Evolutionary conservation across 2,888 invertebrate genomes (phyloP), one percentile per base, ranked within the genome.

Genomic region (Reticulitermes lucifugus): DNA sequence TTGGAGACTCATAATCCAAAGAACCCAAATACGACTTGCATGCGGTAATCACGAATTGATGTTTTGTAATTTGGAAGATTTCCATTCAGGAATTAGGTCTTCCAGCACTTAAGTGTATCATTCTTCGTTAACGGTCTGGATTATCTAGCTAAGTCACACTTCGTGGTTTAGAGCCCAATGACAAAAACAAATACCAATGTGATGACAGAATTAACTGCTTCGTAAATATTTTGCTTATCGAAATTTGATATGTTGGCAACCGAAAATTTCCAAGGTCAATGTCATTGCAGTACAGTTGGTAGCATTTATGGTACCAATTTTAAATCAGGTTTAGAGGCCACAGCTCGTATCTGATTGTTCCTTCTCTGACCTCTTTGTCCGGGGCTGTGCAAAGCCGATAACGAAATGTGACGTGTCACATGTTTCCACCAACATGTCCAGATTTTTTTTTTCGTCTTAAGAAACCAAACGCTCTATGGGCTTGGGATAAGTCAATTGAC

Each of bases 41-140:
- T 65, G 25, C 12, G 65, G n/a, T n/a, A 65, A 6, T 25, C 65
- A 10, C 1, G 65, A n/a, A 65, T 65, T n/a, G 65, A 73, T 12
- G 73, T 73, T 29, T 73, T 18, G 73, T 41, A 73, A 73, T 73
- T 41, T 73, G 73, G 73, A 73, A 29, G 41, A 41, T 73, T 73
- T 73, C 73, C 73, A 73, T 73, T 2, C 41, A 41, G 73, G 73
- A 73, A 73, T 73, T 73, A 41, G 73, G 73, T 73, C 73, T 10
- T 73, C 41, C 41, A 21, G 73, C 22, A 41, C 2, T 65, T 2
- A 65, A n/a, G n/a, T 65, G n/a, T 65, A 25, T 6, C 65, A 41
- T 5, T 14, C 41, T 18, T 73, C 9, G 41, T 35, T 41, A 41
- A 73, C 14, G 14, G 73, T 21, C 35, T 41, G 35, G 41, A 41